Evolutionary conservation across 2,797 vertebrate species (phyloP).

Genomic region (Acrossocheilus wenchowensis): DNA sequence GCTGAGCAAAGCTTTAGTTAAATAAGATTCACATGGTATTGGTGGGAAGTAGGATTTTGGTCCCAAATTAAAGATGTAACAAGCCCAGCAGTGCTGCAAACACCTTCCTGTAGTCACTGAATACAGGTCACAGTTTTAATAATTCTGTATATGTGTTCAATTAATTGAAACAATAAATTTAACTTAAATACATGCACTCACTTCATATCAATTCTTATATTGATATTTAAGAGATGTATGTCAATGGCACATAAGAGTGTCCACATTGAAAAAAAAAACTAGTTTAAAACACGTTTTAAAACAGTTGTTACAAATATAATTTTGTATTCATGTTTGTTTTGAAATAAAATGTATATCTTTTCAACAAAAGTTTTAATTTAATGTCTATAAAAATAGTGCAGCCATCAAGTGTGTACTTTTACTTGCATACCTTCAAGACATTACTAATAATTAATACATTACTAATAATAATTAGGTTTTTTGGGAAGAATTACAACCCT

Average conservation of each 20-base stretch:
- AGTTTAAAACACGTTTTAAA: background rate
- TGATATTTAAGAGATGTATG: background rate
- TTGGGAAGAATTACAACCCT: background rate
- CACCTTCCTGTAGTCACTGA: background rate
- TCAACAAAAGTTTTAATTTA: background rate
- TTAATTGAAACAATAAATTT: background rate
- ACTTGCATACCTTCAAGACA: no score
- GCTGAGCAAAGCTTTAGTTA: conserved; percentile 46
- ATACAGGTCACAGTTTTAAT: background rate
- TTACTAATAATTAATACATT: background rate
- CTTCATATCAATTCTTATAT: background rate
- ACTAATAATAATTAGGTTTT: background rate
- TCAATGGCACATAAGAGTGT: background rate
- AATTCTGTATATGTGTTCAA: background rate
- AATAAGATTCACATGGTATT: conserved; percentile 39
- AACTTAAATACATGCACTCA: background rate
- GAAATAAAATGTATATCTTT: background rate
- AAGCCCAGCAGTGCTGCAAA: conserved; percentile 30
- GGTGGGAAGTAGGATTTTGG: background rate
- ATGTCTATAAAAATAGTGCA: no score
- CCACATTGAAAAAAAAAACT: background rate
- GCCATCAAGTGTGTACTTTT: no score
- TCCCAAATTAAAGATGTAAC: conserved; percentile 23
- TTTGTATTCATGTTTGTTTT: background rate
- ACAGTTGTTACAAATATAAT: background rate